Percentiles rank a stretch among this genome's conserved stretches.
phyloP scores from a whole-genome alignment of 2,797 vertebrate genomes.

The Galagoides demidoff region DNA sequence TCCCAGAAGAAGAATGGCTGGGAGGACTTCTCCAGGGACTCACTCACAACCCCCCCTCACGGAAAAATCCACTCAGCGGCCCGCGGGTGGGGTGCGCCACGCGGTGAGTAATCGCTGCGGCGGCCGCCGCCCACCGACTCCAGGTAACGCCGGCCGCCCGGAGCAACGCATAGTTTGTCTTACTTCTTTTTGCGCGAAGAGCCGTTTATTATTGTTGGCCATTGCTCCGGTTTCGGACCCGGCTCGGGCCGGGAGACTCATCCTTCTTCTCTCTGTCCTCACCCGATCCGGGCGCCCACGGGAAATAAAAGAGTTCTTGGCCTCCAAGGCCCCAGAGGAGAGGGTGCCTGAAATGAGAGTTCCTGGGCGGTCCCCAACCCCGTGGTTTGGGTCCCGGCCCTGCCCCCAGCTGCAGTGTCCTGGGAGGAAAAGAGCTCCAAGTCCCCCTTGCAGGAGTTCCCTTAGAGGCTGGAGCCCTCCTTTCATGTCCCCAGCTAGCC shows the following conservation, averaged over 20 bases:
- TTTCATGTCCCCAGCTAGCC: not conserved
- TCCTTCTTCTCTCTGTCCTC: not conserved
- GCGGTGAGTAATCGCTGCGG: slow-evolving; percentile 78
- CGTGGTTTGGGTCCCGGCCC: not conserved
- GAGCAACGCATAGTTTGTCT: slow-evolving; percentile 68
- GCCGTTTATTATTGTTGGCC: slow-evolving; percentile 74
- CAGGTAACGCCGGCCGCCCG: slow-evolving; percentile 77
- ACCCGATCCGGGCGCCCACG: not conserved
- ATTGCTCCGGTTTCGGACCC: slow-evolving; percentile 60
- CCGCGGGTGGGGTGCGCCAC: slow-evolving; percentile 82
- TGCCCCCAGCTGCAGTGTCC: not conserved
- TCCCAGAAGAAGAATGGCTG: not conserved
- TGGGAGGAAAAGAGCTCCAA: not conserved
- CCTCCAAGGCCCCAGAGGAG: not conserved
- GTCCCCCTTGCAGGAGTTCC: not conserved
- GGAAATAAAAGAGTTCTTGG: not conserved
- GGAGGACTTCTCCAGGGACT: not conserved
- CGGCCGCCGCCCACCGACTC: slow-evolving; percentile 75
- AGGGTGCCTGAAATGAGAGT: not conserved
- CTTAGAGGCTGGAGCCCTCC: not conserved
- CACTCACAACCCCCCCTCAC: slow-evolving; percentile 46
- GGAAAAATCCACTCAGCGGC: slow-evolving; percentile 83
- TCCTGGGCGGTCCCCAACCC: not conserved
- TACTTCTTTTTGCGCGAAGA: slow-evolving; percentile 20
- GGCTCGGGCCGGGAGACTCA: slow-evolving; percentile 19